Conservation (phyloP, 2,113 vertebrate genomes). For the Notarius lentiginosus region DNA sequence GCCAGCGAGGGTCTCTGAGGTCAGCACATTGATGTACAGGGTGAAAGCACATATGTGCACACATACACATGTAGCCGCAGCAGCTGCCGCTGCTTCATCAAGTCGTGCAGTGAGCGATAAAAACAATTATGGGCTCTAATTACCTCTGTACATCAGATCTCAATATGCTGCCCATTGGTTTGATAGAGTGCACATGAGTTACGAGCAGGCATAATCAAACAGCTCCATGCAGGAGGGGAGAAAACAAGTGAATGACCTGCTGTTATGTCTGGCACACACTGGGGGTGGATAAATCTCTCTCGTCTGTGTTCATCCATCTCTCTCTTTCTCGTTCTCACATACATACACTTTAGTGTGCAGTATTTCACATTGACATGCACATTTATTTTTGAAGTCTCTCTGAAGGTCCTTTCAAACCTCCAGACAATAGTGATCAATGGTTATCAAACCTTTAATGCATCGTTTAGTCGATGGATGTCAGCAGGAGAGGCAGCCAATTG, state of each 20-base stretch:
- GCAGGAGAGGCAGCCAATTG: conserved; percentile 1
- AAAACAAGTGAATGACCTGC: conserved; percentile 49
- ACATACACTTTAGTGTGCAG: background rate
- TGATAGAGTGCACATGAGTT: conserved; percentile 56
- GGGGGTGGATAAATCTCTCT: conserved; percentile 57
- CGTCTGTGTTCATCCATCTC: background rate
- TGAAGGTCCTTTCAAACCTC: conserved; percentile 13
- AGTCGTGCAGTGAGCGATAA: conserved; percentile 62
- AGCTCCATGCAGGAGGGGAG: conserved; percentile 28
- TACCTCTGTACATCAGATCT: conserved; percentile 65
- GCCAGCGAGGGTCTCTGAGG: background rate
- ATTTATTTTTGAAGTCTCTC: background rate
- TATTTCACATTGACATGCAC: conserved; percentile 6
- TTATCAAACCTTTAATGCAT: conserved; percentile 29
- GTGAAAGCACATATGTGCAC: background rate
- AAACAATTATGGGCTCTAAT: conserved; percentile 73
- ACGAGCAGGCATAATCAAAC: conserved; percentile 61
- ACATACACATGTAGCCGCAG: conserved; percentile 24
- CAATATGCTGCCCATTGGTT: conserved; percentile 67
- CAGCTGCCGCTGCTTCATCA: conserved; percentile 44
- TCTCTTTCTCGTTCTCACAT: background rate
- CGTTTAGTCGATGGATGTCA: conserved; percentile 15
- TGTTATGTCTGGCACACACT: conserved; percentile 54
- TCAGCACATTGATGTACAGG: background rate
- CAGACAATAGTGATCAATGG: conserved; percentile 36